phyloP scores from a whole-genome alignment of 2,797 vertebrate genomes.

The Acrossocheilus wenchowensis region DNA sequence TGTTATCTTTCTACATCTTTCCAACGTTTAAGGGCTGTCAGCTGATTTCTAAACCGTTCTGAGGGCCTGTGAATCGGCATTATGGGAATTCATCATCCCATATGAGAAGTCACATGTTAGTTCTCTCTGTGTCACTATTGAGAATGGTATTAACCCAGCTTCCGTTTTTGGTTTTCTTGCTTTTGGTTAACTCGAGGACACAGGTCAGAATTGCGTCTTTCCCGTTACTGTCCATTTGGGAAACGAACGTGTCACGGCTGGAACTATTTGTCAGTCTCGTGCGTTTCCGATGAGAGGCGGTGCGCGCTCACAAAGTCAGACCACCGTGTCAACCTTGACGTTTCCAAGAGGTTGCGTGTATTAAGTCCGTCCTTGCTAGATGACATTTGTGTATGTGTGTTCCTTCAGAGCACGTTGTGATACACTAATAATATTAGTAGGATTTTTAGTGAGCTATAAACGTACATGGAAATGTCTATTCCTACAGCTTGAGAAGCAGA shows the following conservation, averaged over 20 bases:
- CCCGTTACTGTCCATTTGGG: background rate
- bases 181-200: background rate
- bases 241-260: background rate
- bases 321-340: conserved; percentile 75
- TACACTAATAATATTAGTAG: background rate
- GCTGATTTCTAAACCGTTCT: background rate
- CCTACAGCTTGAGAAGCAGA: background rate
- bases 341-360: conserved; percentile 56
- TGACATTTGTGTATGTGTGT: conserved; percentile 66
- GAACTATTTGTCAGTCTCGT: conserved; percentile 18
- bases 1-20: background rate
- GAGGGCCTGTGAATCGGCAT: background rate
- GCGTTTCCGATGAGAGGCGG: conserved; percentile 63
- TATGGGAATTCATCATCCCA: conserved; percentile 21
- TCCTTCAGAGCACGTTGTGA: background rate
- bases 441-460: background rate
- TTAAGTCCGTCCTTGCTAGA: conserved; percentile 74
- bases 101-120: conserved; percentile 31
- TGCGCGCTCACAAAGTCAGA: conserved; percentile 57
- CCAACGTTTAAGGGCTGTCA: background rate
- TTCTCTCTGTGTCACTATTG: background rate
- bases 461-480: background rate
- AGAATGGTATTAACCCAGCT: conserved; percentile 1
- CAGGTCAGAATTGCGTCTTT: background rate
- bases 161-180: background rate